Evolutionary conservation across 1,140 invertebrate genomes (phyloP).

Genomic region (Bombus ignitus): DNA sequence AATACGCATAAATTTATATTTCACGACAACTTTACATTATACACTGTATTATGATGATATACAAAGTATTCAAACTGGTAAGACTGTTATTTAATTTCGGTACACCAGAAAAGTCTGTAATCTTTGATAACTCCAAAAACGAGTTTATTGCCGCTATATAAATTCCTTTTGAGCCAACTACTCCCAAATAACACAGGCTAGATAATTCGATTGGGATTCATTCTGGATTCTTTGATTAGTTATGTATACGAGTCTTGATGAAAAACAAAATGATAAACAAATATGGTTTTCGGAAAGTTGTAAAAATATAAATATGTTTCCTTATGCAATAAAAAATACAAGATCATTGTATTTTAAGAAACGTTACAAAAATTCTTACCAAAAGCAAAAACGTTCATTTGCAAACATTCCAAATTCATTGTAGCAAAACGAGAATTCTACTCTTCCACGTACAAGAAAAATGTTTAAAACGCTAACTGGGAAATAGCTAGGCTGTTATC

Average conservation of each 20-base stretch:
- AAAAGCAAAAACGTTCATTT: constrained; percentile 88
- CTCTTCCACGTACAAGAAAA: constrained; percentile 74
- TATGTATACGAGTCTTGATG: constrained; percentile 76
- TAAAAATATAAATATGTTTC: constrained; percentile 15
- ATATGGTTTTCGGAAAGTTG: constrained; percentile 89
- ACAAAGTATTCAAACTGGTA: constrained; percentile 79
- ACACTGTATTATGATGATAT: constrained; percentile 41
- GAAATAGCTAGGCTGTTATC: constrained; percentile 80
- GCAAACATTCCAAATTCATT: constrained; percentile 95
- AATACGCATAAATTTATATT: background rate
- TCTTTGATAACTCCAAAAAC: constrained; percentile 77
- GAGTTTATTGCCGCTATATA: constrained; percentile 79
- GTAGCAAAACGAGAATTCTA: constrained; percentile 93
- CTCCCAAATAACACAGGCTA: constrained; percentile 84
- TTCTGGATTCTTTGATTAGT: constrained; percentile 63
- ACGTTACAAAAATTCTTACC: constrained; percentile 77
- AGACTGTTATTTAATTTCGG: constrained; percentile 69
- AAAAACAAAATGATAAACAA: constrained; percentile 90
- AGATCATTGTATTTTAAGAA: constrained; percentile 12
- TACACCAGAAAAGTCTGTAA: constrained; percentile 71
- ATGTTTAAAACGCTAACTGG: constrained; percentile 78
- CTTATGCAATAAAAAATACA: background rate
- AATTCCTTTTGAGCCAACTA: constrained; percentile 81
- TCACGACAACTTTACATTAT: background rate
- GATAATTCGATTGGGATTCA: constrained; percentile 82